Conservation (phyloP, 2,888 invertebrate genomes). For the Agrilus cyanescens region DNA sequence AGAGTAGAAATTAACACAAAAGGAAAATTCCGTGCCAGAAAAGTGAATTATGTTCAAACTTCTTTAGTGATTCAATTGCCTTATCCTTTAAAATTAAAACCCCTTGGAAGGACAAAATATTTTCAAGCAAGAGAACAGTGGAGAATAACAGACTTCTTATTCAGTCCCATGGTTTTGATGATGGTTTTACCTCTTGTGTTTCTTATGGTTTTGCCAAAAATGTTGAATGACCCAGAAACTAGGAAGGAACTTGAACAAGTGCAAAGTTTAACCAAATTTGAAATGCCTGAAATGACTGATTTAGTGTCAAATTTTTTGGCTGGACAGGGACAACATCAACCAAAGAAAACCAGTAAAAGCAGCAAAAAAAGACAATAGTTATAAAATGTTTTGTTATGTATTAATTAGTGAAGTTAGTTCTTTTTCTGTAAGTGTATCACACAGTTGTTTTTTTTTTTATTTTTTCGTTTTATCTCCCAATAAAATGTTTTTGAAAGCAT, state of each 20-base stretch:
- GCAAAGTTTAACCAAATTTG: slow-evolving; percentile 67
- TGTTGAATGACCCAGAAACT: slow-evolving; percentile 97
- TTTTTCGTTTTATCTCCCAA: no score
- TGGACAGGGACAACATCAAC: slow-evolving; percentile 43
- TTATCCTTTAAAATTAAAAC: slow-evolving; percentile 85
- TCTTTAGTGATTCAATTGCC: slow-evolving; percentile 81
- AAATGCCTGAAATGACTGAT: slow-evolving; percentile 93
- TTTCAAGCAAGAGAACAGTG: slow-evolving; percentile 94
- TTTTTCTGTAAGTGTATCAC: no score
- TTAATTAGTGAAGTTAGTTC: no score
- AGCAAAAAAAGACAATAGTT: slow-evolving; percentile 25
- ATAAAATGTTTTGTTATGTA: not conserved
- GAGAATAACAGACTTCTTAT: slow-evolving; percentile 90
- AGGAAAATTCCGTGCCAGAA: slow-evolving; percentile 90
- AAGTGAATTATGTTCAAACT: slow-evolving; percentile 88
- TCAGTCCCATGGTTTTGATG: slow-evolving; percentile 97
- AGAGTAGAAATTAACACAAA: slow-evolving; percentile 95
- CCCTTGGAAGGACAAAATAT: slow-evolving; percentile 65
- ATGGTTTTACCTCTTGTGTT: slow-evolving; percentile 87
- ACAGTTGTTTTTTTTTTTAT: no score
- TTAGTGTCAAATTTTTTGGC: slow-evolving; percentile 80
- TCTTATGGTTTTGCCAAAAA: slow-evolving; percentile 86
- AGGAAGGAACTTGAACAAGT: slow-evolving; percentile 91
- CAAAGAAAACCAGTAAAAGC: slow-evolving; percentile 25
- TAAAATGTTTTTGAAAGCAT: no score